These are phyloP conservation scores for Polyodon spathula DNA, from an alignment of 2,113 vertebrate species.

Conservation along the genomic window DNA sequence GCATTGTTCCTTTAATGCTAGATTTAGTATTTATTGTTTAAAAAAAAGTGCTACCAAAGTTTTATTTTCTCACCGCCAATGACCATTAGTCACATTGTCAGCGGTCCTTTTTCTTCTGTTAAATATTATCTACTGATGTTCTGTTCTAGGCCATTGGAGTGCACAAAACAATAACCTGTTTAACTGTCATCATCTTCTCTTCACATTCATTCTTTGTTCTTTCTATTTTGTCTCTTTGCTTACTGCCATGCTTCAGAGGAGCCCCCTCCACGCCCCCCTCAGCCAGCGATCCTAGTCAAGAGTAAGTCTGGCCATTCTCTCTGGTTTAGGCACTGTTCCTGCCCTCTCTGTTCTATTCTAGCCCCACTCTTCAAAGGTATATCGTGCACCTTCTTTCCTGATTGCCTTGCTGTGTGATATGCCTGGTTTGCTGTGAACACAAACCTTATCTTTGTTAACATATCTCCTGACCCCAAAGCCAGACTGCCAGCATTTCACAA, in stretches of 20 bases:
- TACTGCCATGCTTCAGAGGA: conserved; percentile 62
- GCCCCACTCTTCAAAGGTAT: conserved; percentile 61
- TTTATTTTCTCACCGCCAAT: too few species aligned
- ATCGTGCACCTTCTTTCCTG: conserved; percentile 2
- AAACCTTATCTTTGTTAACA: too few species aligned
- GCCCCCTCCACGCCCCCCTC: conserved; percentile 79
- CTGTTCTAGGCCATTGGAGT: too few species aligned
- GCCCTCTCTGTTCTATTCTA: conserved; percentile 52
- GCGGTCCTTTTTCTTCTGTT: too few species aligned
- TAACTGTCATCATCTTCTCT: conserved; percentile 4
- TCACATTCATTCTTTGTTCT: conserved; percentile 15
- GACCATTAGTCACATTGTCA: too few species aligned
- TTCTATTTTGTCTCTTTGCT: conserved; percentile 15
- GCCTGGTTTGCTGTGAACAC: not conserved
- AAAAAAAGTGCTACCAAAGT: too few species aligned
- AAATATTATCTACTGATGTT: too few species aligned
- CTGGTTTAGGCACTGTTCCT: conserved; percentile 46
- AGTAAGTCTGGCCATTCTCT: conserved; percentile 75
- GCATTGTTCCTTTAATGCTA: too few species aligned
- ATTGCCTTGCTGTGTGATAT: not conserved
- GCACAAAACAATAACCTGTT: not conserved
- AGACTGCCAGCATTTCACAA: too few species aligned
- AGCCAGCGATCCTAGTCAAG: conserved; percentile 72
- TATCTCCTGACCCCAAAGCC: too few species aligned
- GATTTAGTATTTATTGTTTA: too few species aligned